These are phyloP conservation scores for Aricia artaxerxes DNA, from an alignment of 2,888 invertebrate genomes.

Conservation along the genomic window DNA sequence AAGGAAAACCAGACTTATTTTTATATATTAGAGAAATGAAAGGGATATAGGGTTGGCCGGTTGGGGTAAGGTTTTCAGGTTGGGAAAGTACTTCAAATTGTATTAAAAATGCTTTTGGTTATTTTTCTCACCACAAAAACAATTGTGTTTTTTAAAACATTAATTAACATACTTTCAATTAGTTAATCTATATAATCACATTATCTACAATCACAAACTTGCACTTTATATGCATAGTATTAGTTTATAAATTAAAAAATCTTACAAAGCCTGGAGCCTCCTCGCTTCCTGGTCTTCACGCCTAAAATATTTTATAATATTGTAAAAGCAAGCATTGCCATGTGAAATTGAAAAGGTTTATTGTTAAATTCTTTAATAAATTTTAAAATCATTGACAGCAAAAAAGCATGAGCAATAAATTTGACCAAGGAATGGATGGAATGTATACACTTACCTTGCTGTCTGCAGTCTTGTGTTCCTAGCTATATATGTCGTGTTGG, in stretches of 20 bases:
- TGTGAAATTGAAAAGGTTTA: neutral
- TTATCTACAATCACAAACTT: neutral
- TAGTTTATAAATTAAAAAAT: slow-evolving; percentile 21
- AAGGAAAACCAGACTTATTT: too few species aligned
- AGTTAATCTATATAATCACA: neutral
- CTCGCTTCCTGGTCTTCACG: slow-evolving; percentile 38
- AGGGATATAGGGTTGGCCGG: neutral
- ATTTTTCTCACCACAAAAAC: neutral
- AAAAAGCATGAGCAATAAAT: neutral
- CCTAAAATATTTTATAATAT: slow-evolving; percentile 39
- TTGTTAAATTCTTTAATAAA: neutral
- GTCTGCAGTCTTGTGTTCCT: neutral
- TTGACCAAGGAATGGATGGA: neutral
- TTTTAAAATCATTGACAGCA: neutral
- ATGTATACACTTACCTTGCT: neutral
- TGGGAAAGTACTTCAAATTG: neutral
- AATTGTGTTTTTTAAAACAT: neutral
- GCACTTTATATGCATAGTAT: neutral
- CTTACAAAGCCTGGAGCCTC: slow-evolving; percentile 47
- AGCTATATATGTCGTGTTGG: neutral
- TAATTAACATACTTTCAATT: neutral
- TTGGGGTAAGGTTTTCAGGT: neutral
- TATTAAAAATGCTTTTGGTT: neutral
- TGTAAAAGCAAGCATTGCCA: neutral
- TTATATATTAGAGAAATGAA: neutral